phyloP scores from a whole-genome alignment of 2,797 vertebrate species.

The Lepidocolaptes lacrymiger region DNA sequence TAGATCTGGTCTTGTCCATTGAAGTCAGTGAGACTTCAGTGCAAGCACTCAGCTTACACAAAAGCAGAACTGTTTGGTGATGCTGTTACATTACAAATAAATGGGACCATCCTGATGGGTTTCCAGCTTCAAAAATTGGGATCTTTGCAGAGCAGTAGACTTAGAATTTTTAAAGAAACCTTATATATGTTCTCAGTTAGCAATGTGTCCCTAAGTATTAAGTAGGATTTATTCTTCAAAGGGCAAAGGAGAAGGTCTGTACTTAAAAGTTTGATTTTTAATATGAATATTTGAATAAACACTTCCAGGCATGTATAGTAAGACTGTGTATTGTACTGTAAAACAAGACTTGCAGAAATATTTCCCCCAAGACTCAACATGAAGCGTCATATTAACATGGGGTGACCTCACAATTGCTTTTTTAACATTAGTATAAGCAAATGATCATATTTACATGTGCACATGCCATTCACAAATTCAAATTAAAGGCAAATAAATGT shows the following conservation, averaged over 20 bases:
- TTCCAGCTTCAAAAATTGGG: not conserved
- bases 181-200: not conserved
- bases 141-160: not conserved
- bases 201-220: not conserved
- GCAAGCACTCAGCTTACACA: not conserved
- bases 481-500: conserved; percentile 52
- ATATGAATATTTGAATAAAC: not conserved
- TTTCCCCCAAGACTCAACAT: not conserved
- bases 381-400: not conserved
- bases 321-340: not conserved
- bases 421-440: conserved; percentile 14
- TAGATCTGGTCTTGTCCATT: not conserved
- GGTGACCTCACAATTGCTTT: not conserved
- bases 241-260: not conserved
- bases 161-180: not conserved
- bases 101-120: not conserved
- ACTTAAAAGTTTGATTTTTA: not conserved
- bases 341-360: not conserved
- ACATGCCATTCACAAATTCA: not conserved
- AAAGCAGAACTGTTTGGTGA: not conserved
- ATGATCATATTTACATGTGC: conserved; percentile 1
- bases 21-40: not conserved
- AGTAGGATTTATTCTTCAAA: not conserved
- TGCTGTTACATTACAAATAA: not conserved
- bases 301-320: not conserved